A percentile compares a stretch with the other conserved stretches of the same genome.
Evolutionary conservation across 2,888 invertebrate species (phyloP).

Genomic region (Hirtodrosophila cameraria): DNA sequence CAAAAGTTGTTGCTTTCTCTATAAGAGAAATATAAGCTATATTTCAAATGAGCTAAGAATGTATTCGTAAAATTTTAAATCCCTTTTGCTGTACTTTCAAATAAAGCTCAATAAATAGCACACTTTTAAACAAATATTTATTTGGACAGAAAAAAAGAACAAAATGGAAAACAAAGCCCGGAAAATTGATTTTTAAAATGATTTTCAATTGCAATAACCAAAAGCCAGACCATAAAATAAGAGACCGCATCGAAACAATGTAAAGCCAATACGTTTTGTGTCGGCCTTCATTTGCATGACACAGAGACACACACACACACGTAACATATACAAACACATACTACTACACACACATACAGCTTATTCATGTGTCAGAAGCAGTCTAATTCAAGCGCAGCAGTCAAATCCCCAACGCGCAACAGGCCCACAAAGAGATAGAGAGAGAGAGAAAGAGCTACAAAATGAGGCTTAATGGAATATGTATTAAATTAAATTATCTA

Average conservation of each 20-base stretch:
- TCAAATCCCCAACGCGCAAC: slow-evolving; percentile 53
- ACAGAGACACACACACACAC: slow-evolving; percentile 5
- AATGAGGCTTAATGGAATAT: slow-evolving; percentile 55
- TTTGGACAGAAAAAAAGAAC: slow-evolving; percentile 2
- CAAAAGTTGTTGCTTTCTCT: no score
- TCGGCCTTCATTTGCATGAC: slow-evolving; percentile 57
- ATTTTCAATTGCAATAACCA: slow-evolving; percentile 34
- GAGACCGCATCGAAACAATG: slow-evolving; percentile 44
- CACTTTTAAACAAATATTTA: slow-evolving; percentile 44
- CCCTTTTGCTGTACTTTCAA: neutral
- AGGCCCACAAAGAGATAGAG: slow-evolving; percentile 17
- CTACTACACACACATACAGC: neutral
- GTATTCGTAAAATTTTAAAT: no score
- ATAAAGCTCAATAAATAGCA: neutral
- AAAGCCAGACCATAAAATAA: slow-evolving; percentile 35
- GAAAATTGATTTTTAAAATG: slow-evolving; percentile 36
- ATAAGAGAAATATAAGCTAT: no score
- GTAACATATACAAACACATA: neutral
- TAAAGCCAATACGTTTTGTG: slow-evolving; percentile 37
- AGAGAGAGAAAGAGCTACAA: slow-evolving; percentile 1
- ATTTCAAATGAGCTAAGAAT: no score
- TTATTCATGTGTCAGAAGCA: slow-evolving; percentile 12
- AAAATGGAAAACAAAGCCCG: slow-evolving; percentile 10
- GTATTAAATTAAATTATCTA: slow-evolving; percentile 55
- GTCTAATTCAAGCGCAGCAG: slow-evolving; percentile 19